Evolutionary conservation across 2,888 invertebrate genomes (phyloP).

Genomic region (Deilephila porcellus): DNA sequence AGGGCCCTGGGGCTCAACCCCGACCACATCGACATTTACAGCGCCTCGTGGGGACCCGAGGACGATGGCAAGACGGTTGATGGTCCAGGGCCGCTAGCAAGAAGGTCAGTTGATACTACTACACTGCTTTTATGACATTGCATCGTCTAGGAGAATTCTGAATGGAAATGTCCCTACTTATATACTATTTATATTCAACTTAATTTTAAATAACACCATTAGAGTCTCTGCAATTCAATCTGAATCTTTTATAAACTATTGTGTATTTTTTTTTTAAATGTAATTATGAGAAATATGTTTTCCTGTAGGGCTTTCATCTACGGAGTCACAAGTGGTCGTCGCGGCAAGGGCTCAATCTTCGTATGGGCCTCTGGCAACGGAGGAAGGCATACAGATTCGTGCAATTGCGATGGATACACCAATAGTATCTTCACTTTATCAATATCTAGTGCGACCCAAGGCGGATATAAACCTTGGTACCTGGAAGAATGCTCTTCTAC

Average conservation of each 20-base stretch:
- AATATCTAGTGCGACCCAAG: conserved; percentile 98
- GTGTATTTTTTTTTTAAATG: neutral
- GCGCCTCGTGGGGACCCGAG: conserved; percentile 98
- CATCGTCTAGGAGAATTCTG: no score
- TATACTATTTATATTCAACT: no score
- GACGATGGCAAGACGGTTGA: conserved; percentile 98
- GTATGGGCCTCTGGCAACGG: conserved; percentile 99
- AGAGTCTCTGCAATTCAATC: no score
- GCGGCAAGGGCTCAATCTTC: conserved; percentile 97
- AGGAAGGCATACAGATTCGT: conserved; percentile 96
- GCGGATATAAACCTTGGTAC: conserved; percentile 98
- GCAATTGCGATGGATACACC: conserved; percentile 99
- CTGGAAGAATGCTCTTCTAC: conserved; percentile 99
- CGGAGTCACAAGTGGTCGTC: conserved; percentile 95
- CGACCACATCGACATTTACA: conserved; percentile 97
- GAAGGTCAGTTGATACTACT: conserved; percentile 68
- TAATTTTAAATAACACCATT: no score
- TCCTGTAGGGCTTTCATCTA: conserved; percentile 93
- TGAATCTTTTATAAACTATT: neutral
- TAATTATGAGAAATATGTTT: conserved; percentile 47
- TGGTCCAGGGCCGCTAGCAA: conserved; percentile 96
- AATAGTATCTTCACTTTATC: conserved; percentile 99
- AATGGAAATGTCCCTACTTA: no score
- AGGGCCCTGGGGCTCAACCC: conserved; percentile 96
- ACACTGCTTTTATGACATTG: no score